Conservation (phyloP, 2,113 vertebrate species). For the Melanerpes aurifrons region DNA sequence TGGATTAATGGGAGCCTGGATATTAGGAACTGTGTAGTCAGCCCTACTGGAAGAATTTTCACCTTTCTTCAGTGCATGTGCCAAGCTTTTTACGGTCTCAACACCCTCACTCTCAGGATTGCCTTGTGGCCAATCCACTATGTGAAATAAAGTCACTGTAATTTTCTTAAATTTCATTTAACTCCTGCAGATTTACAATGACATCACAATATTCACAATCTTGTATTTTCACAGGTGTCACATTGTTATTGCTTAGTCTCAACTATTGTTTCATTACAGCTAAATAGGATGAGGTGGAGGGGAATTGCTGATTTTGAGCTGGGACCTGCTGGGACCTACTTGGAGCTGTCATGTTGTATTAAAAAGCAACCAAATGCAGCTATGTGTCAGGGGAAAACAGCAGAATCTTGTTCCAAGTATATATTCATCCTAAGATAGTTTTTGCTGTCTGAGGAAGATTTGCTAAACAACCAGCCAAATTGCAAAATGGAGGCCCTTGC, state of each 20-base stretch:
- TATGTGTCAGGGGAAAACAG: neutral
- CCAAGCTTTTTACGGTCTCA: neutral
- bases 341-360: neutral
- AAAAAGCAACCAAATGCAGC: neutral
- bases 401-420: neutral
- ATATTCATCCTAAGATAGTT: neutral
- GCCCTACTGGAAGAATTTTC: neutral
- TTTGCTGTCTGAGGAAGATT: neutral
- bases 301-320: neutral
- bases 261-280: neutral
- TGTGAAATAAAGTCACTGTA: neutral
- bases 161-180: constrained; percentile 17
- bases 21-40: rapidly evolving
- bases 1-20: neutral
- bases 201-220: neutral
- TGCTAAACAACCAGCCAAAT: neutral
- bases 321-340: neutral
- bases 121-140: neutral
- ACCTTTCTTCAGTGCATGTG: rapidly evolving
- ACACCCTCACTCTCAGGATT: neutral
- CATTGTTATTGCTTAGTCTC: neutral
- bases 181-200: neutral
- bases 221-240: constrained; percentile 56
- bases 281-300: neutral
- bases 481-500: neutral